Base-by-base conservation (phyloP, 2,113 vertebrate species). In the Madoqua kirkii region DNA sequence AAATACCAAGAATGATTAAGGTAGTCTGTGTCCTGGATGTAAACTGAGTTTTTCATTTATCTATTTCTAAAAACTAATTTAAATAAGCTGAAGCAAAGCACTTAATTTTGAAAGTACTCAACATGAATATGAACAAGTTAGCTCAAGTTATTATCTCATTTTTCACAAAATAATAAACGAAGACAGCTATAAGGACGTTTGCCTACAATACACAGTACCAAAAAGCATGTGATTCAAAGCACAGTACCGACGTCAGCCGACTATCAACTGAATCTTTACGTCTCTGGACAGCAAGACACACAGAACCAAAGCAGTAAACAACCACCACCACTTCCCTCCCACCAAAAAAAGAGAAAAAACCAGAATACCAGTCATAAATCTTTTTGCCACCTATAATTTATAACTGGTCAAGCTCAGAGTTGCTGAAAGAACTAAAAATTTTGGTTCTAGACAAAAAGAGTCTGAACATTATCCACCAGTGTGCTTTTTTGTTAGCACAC, bases 1-100 rank as follows among this genome's bases (percentile, higher is more conserved):
- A 87, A 97, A 93, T 60, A 95, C 29, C 40, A 96, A 97, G 76
- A 95, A 76, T 62, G 31, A 97, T 71, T 89, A 92, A 59, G 19
- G 50, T n/a, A 93, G 87, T 95, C 43, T 48, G 27, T 94, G 11
- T 60, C 60, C 43, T 86, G 17, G 36, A 54, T 27, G 0, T 87
- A 50, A 94, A 62, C 62, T n/a, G 83, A 60, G 36, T 17, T 95
- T 89, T 95, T 83, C 43, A 90, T 74, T 95, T 85, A 71, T 36
- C 62, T 78, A 48, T 43, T 64, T 23, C 59, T 85, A 94, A n/a
- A 71, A 81, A 87, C 48, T 86, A 74, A 95, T 74, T 93, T 74
- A 52, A 92, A 62, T 2, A n/a, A 16, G 1, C 33, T 88, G 55
- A 67, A 54, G 43, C 3, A 89, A 27, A 94, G 83, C 19, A 71